These are phyloP conservation scores for Spea hammondii DNA, from an alignment of 2,797 vertebrate species.

Conservation along the genomic window DNA sequence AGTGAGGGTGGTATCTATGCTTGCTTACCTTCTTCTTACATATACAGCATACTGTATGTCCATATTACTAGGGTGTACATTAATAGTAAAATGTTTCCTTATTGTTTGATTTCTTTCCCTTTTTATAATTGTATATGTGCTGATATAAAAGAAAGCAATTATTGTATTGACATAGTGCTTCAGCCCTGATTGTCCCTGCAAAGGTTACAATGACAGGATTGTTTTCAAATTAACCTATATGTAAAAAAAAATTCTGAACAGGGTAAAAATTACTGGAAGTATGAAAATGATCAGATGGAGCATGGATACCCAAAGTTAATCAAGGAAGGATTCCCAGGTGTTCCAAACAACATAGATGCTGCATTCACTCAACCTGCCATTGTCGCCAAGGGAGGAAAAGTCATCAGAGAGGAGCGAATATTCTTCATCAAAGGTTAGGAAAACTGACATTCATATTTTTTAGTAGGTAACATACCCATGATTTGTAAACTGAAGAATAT, in stretches of 20 bases:
- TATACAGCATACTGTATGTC: too few species aligned
- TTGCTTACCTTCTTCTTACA: too few species aligned
- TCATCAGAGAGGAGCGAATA: slow-evolving; percentile 42
- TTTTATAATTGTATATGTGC: too few species aligned
- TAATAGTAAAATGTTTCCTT: too few species aligned
- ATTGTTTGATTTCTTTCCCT: too few species aligned
- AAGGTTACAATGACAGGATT: too few species aligned
- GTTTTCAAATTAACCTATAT: too few species aligned
- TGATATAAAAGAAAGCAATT: too few species aligned
- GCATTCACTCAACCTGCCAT: slow-evolving; percentile 46
- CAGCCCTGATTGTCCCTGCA: too few species aligned
- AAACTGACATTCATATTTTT: background rate
- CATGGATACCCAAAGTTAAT: slow-evolving; percentile 37
- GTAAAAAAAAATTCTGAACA: background rate
- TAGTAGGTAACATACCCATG: background rate
- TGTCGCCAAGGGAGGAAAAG: slow-evolving; percentile 30
- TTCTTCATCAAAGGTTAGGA: slow-evolving; percentile 48
- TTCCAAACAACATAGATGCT: slow-evolving; percentile 39
- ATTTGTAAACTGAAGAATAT: background rate
- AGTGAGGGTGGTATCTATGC: too few species aligned
- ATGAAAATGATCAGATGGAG: slow-evolving; percentile 34
- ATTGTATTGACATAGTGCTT: too few species aligned
- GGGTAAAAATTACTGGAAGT: slow-evolving; percentile 44
- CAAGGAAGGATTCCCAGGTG: slow-evolving; percentile 39
- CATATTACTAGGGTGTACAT: too few species aligned